These are phyloP conservation scores for Drosophila helvetica DNA, from an alignment of 2,888 invertebrate species.

Conservation along the genomic window DNA sequence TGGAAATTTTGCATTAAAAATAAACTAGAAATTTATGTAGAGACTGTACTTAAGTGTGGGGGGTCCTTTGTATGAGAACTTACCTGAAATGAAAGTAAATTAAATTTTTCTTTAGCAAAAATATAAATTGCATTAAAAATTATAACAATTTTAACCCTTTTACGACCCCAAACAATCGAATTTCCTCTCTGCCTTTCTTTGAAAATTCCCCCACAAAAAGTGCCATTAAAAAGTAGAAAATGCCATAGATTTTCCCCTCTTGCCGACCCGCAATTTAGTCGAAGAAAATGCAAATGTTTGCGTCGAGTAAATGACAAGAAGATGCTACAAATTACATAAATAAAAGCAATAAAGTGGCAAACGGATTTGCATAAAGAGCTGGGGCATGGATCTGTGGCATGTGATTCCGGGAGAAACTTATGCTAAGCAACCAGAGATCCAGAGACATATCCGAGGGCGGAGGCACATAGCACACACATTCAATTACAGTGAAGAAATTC, in stretches of 20 bases:
- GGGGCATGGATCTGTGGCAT: neutral
- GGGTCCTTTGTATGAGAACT: constrained; percentile 2
- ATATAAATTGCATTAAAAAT: neutral
- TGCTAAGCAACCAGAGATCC: constrained; percentile 32
- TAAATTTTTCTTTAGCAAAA: neutral
- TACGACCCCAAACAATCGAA: neutral
- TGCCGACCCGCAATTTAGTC: constrained; percentile 21
- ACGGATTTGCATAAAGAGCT: constrained; percentile 36
- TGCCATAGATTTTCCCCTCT: constrained; percentile 18
- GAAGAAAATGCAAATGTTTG: constrained; percentile 41
- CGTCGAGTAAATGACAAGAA: constrained; percentile 41
- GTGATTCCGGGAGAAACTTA: constrained; percentile 27
- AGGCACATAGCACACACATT: constrained; percentile 40
- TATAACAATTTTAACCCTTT: neutral
- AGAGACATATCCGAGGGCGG: constrained; percentile 19
- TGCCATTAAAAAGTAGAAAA: constrained; percentile 16
- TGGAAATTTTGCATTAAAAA: no score
- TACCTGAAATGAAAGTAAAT: constrained; percentile 45
- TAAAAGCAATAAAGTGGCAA: constrained; percentile 62
- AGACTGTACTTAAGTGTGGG: neutral
- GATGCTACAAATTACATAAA: constrained; percentile 60
- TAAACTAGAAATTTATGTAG: neutral
- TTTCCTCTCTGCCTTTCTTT: neutral
- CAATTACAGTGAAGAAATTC: constrained; percentile 66
- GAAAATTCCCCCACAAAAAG: neutral